A percentile compares a stretch with the other conserved stretches of the same genome.
These are phyloP conservation scores for Habrosyne pyritoides DNA, from an alignment of 2,888 invertebrate genomes.

Conservation along the genomic window DNA sequence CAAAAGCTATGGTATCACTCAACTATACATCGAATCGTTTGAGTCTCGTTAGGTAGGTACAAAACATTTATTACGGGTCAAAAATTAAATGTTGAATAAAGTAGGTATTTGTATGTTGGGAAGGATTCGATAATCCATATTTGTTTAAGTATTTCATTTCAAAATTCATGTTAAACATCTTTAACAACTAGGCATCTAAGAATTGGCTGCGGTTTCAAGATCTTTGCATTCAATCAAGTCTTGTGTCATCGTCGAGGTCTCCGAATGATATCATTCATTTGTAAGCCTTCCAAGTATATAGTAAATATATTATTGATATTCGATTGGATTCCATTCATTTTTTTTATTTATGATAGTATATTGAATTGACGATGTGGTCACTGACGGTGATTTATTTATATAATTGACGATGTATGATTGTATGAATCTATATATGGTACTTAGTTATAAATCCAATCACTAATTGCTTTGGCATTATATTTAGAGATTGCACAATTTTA, in stretches of 20 bases:
- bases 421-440: neutral
- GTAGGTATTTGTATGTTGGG: neutral
- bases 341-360: neutral
- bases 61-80: neutral
- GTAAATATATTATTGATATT: conserved; percentile 46
- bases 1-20: neutral
- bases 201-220: conserved; percentile 29
- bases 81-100: too few species aligned
- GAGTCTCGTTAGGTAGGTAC: neutral
- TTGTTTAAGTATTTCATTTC: neutral
- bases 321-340: conserved; percentile 27
- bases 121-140: neutral
- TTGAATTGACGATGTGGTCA: neutral
- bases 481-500: conserved; percentile 19
- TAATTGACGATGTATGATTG: neutral
- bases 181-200: conserved; percentile 22
- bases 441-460: neutral
- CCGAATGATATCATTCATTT: conserved; percentile 66
- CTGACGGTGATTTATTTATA: neutral
- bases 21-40: neutral
- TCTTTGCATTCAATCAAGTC: conserved; percentile 57
- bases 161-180: conserved; percentile 17
- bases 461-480: neutral
- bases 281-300: conserved; percentile 41
- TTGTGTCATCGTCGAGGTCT: conserved; percentile 70